phyloP scores from a whole-genome alignment of 2,113 vertebrate species.

The Brachyhypopomus gauderio region DNA sequence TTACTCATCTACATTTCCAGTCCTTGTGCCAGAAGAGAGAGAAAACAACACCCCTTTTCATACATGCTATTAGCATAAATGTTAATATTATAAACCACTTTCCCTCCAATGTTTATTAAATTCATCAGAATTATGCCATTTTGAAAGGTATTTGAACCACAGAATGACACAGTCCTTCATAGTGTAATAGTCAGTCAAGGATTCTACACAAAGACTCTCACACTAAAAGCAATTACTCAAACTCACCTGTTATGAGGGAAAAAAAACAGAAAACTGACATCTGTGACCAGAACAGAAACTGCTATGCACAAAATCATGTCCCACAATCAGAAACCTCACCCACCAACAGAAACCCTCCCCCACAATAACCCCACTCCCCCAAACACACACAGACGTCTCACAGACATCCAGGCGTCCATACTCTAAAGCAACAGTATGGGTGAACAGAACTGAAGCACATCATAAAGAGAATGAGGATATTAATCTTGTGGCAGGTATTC shows the following conservation, averaged over 20 bases:
- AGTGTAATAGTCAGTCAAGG: background rate
- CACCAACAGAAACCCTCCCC: too few relatives aligned
- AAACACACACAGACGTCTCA: too few relatives aligned
- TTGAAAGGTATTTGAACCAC: background rate
- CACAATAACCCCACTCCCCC: too few relatives aligned
- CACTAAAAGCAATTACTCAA: background rate
- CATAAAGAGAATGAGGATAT: slow-evolving; percentile 6
- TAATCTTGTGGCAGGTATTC: slow-evolving; percentile 39
- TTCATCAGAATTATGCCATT: background rate
- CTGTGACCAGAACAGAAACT: background rate
- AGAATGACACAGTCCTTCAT: background rate
- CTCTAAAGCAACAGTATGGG: too few relatives aligned
- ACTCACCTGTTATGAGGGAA: background rate
- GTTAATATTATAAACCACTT: slow-evolving; percentile 3
- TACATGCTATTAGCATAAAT: background rate
- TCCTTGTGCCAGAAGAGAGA: background rate
- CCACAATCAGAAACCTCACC: too few relatives aligned
- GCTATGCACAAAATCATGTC: too few relatives aligned
- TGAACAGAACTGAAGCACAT: too few relatives aligned
- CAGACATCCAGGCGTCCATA: too few relatives aligned
- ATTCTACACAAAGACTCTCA: background rate
- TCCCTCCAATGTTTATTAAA: background rate
- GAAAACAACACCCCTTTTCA: background rate
- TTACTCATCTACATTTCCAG: background rate
- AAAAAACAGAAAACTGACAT: background rate